Conservation (phyloP, 1,140 invertebrate species). For the Asobara japonica region DNA sequence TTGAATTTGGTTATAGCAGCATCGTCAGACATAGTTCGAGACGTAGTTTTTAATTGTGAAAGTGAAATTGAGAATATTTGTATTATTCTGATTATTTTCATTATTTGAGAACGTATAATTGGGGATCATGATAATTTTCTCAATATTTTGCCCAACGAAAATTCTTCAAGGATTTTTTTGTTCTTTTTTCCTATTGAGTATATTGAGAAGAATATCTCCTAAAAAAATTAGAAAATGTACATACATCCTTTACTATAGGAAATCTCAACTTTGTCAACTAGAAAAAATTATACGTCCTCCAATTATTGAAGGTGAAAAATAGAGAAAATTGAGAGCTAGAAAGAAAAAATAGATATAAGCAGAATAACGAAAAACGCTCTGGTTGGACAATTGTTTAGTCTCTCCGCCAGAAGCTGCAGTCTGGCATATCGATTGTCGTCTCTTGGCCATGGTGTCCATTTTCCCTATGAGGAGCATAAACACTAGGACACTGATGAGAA, state of each 20-base stretch:
- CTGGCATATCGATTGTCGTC: slow-evolving; percentile 61
- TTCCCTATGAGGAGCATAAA: slow-evolving; percentile 48
- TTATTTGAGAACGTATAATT: neutral
- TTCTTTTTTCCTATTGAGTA: no score
- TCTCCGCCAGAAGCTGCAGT: slow-evolving; percentile 48
- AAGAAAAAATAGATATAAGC: neutral
- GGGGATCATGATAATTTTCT: no score
- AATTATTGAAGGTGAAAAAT: neutral
- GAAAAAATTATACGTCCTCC: neutral
- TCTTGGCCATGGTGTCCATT: slow-evolving; percentile 54
- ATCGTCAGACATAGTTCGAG: neutral
- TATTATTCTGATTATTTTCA: no score
- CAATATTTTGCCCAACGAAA: no score
- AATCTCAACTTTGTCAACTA: no score
- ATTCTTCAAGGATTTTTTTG: no score
- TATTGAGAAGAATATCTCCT: no score
- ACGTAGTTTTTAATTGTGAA: neutral
- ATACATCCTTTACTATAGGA: no score
- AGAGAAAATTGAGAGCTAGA: neutral
- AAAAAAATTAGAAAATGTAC: no score
- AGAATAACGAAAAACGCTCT: slow-evolving; percentile 36
- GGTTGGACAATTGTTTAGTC: slow-evolving; percentile 34
- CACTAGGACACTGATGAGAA: slow-evolving; percentile 31
- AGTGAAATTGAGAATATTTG: no score
- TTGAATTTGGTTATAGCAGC: neutral